Conservation (phyloP, 2,888 invertebrate species). For the Heliconius ethilla region DNA sequence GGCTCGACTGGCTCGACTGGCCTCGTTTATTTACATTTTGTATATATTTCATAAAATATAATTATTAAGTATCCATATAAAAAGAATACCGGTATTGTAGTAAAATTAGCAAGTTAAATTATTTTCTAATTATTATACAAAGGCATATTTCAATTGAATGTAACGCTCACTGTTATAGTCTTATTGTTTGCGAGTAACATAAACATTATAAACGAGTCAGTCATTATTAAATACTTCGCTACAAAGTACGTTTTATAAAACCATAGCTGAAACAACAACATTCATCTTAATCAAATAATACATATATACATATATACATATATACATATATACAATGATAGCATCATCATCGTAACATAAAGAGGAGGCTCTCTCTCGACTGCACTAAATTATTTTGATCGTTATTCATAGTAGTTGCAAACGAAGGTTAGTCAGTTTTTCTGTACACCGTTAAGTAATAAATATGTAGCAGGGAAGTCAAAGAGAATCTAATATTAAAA, state of each 20-base stretch:
- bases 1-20: too few species aligned
- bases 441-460: too few species aligned
- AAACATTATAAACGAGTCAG: background rate
- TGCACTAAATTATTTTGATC: too few species aligned
- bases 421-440: too few species aligned
- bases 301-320: too few species aligned
- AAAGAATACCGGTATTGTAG: background rate
- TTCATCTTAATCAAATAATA: background rate
- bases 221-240: background rate
- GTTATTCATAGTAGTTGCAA: too few species aligned
- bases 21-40: background rate
- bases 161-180: background rate
- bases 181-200: background rate
- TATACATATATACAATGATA: too few species aligned
- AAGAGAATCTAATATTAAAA: too few species aligned
- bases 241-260: background rate
- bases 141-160: background rate
- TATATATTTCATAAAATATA: background rate
- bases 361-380: too few species aligned
- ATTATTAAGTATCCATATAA: background rate
- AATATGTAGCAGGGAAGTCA: too few species aligned
- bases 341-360: background rate
- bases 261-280: background rate
- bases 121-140: slow-evolving; percentile 4
- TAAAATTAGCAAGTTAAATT: background rate